Evolutionary conservation across 1,140 invertebrate genomes (phyloP).

Genomic region (Yoshiicerus persimilis): DNA sequence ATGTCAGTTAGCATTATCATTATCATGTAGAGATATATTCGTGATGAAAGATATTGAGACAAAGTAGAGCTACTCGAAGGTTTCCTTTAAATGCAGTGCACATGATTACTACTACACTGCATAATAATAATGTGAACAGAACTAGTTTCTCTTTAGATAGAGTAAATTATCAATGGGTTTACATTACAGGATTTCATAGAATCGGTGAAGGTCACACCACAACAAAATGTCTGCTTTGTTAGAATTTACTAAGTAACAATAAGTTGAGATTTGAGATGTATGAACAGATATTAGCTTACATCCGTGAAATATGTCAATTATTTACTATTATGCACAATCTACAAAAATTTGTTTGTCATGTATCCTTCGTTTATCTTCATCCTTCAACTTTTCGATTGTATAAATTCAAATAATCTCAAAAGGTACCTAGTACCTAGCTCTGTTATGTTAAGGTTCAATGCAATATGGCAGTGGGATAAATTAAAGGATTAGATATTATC

Average conservation of each 20-base stretch:
- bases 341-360: background rate
- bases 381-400: background rate
- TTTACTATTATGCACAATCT: background rate
- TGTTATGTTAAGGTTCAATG: background rate
- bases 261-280: background rate
- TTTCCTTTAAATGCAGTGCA: background rate
- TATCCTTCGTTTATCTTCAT: background rate
- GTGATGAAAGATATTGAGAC: background rate
- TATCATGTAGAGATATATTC: background rate
- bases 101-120: background rate
- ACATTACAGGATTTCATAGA: background rate
- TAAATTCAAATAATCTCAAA: background rate
- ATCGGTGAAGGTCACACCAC: background rate
- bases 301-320: constrained; percentile 19
- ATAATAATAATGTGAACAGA: background rate
- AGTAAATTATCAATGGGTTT: background rate
- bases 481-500: background rate
- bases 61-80: background rate
- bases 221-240: background rate
- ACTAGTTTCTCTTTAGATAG: background rate
- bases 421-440: background rate
- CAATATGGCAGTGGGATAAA: background rate
- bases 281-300: background rate
- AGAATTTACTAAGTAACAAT: background rate
- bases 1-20: background rate